A percentile compares a stretch with the other conserved stretches of the same genome.
Conservation (phyloP, 2,113 vertebrate species). For the Noctilio leporinus region DNA sequence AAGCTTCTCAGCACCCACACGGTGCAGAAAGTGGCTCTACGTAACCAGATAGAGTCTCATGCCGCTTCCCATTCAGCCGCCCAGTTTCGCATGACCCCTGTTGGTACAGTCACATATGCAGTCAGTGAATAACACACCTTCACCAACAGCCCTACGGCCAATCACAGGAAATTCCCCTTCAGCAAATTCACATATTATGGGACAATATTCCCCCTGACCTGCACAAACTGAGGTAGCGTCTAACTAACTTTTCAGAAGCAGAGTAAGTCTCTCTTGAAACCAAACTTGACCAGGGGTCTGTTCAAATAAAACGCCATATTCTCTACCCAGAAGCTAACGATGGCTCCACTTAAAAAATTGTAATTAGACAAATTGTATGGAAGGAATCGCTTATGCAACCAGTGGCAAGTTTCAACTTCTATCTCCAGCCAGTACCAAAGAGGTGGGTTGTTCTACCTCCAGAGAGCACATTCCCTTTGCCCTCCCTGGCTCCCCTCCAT, state of each 20-base stretch:
- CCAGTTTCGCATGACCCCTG: neutral
- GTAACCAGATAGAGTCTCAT: neutral
- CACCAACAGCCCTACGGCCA: neutral
- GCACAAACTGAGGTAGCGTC: neutral
- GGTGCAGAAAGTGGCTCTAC: neutral
- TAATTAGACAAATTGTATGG: conserved; percentile 58
- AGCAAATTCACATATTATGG: neutral
- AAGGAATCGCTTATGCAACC: conserved; percentile 63
- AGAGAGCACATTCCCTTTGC: conserved; percentile 60
- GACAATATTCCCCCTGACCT: neutral
- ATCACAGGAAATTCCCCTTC: neutral
- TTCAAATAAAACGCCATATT: conserved; percentile 45
- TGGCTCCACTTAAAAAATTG: conserved; percentile 42
- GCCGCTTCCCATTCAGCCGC: neutral
- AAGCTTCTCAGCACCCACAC: neutral
- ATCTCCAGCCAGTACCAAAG: conserved; percentile 64
- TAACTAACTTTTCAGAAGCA: neutral
- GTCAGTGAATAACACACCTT: neutral
- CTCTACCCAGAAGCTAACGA: conserved; percentile 56
- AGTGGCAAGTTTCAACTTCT: conserved; percentile 71
- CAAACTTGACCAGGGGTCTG: conserved; percentile 1
- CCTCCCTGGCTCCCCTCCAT: conserved; percentile 50
- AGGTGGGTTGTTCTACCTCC: conserved; percentile 57
- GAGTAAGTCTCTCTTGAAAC: neutral
- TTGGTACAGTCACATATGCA: neutral